Percentiles rank a stretch among this genome's conserved stretches.
These are phyloP conservation scores for Poecilia gillii DNA, from an alignment of 2,797 vertebrate genomes.

Conservation along the genomic window DNA sequence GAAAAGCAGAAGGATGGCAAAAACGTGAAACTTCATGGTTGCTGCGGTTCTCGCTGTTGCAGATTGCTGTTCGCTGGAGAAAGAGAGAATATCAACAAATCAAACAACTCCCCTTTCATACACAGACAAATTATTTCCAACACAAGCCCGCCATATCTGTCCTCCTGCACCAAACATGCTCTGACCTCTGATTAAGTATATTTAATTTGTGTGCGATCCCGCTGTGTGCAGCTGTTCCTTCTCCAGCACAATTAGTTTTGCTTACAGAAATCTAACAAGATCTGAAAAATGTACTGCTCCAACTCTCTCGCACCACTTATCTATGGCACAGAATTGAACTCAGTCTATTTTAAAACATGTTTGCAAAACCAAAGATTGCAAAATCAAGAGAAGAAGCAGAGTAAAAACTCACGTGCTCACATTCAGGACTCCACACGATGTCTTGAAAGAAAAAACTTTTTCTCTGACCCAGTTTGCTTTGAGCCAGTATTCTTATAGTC, in stretches of 20 bases:
- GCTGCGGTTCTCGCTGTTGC: slow-evolving; percentile 19
- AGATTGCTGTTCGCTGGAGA: slow-evolving; percentile 34
- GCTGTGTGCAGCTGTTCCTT: slow-evolving; percentile 54
- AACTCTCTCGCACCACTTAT: background rate
- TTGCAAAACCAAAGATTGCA: background rate
- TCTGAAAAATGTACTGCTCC: background rate
- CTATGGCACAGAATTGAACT: background rate
- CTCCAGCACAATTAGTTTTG: background rate
- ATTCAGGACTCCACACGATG: slow-evolving; percentile 28
- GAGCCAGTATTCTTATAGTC: slow-evolving; percentile 42
- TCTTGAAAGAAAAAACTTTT: slow-evolving; percentile 1
- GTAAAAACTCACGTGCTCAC: slow-evolving; percentile 46
- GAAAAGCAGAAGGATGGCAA: slow-evolving; percentile 73
- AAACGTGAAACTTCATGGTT: slow-evolving; percentile 73
- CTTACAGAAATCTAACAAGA: background rate
- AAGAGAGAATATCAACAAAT: slow-evolving; percentile 15
- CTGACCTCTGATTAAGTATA: slow-evolving; percentile 30
- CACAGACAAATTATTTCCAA: background rate
- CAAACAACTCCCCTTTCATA: slow-evolving; percentile 5
- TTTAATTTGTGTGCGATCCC: slow-evolving; percentile 25
- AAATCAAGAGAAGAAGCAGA: background rate
- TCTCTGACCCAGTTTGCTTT: slow-evolving; percentile 7
- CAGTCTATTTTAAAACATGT: background rate
- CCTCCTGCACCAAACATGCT: slow-evolving; percentile 16
- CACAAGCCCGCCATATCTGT: slow-evolving; percentile 10